phyloP scores from a whole-genome alignment of 2,888 invertebrate species.

The Parnassius apollo region DNA sequence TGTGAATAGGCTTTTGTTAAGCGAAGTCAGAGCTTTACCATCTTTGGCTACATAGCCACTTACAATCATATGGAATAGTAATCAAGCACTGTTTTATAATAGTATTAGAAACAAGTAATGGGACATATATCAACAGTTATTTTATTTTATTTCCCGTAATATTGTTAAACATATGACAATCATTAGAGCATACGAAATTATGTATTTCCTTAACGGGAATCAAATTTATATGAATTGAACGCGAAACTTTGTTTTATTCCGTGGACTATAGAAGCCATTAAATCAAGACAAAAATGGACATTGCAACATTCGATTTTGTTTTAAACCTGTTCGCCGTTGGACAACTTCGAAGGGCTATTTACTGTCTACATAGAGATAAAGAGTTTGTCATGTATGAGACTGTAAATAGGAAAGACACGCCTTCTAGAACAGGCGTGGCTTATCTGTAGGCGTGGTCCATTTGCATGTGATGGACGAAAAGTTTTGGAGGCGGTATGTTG shows the following conservation, averaged over 20 bases:
- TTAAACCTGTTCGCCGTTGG: conserved; percentile 6
- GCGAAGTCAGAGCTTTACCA: too few species aligned
- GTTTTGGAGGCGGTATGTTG: conserved; percentile 35
- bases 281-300: conserved; percentile 10
- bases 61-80: too few species aligned
- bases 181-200: too few species aligned
- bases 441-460: conserved; percentile 46
- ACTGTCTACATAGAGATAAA: conserved; percentile 26
- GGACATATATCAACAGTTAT: too few species aligned
- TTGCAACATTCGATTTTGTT: conserved; percentile 8
- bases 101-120: too few species aligned
- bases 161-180: too few species aligned
- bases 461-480: conserved; percentile 32
- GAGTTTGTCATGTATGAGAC: conserved; percentile 17
- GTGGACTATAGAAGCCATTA: not conserved
- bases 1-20: too few species aligned
- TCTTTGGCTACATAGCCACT: too few species aligned
- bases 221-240: too few species aligned
- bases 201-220: too few species aligned
- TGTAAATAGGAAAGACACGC: conserved; percentile 47
- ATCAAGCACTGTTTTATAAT: too few species aligned
- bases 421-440: conserved; percentile 46
- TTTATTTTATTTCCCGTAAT: too few species aligned
- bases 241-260: not conserved
- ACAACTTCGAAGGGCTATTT: conserved; percentile 18